Conservation (phyloP, 2,797 vertebrate genomes). For the Simalia tracyae region DNA sequence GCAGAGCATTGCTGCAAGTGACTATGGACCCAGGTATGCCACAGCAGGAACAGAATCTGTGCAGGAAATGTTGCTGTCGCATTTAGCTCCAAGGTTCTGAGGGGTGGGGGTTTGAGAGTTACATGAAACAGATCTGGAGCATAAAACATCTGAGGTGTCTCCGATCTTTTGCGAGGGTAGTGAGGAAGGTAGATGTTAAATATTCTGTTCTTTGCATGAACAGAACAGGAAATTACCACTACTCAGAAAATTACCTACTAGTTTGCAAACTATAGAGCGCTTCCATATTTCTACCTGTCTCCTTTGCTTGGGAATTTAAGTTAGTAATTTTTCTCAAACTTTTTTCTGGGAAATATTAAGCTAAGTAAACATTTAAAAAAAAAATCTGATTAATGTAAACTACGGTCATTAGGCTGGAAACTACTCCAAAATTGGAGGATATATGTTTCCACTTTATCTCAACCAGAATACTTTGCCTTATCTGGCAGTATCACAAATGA, state of each 20-base stretch:
- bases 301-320: neutral
- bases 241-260: neutral
- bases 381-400: neutral
- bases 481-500: neutral
- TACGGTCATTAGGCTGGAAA: neutral
- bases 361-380: neutral
- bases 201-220: no score
- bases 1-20: neutral
- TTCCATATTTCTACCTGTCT: neutral
- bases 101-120: constrained; percentile 43
- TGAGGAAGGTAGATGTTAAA: neutral
- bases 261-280: neutral
- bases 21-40: neutral
- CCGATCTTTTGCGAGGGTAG: no score
- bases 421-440: neutral
- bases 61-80: neutral
- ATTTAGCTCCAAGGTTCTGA: constrained; percentile 23
- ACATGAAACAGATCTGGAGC: neutral
- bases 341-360: neutral
- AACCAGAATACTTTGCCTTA: neutral
- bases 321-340: neutral
- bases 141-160: neutral
- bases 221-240: neutral
- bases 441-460: neutral
- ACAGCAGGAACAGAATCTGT: neutral